A percentile compares a stretch with the other conserved stretches of the same genome.
These are phyloP conservation scores for Sphaerophoria rueppellii DNA, from an alignment of 2,888 invertebrate species.

Conservation along the genomic window DNA sequence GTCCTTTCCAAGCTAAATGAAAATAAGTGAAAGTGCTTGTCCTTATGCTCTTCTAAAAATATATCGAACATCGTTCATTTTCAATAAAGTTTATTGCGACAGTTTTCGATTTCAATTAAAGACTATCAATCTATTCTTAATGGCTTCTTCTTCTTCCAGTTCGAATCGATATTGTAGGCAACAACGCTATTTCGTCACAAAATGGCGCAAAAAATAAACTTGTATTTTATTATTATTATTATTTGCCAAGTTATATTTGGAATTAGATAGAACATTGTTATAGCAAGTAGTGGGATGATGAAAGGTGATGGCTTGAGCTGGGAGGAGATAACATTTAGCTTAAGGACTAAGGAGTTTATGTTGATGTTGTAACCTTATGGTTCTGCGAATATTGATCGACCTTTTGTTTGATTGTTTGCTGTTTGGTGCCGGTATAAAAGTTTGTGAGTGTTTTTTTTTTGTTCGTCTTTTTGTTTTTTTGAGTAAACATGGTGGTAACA, in stretches of 20 bases:
- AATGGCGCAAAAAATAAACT: slow-evolving; percentile 9
- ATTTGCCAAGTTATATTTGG: slow-evolving; percentile 11
- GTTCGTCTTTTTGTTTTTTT: not conserved
- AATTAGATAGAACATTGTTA: not conserved
- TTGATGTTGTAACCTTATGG: not conserved
- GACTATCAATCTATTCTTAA: slow-evolving; percentile 53
- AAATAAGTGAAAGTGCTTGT: slow-evolving; percentile 21
- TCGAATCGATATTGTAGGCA: slow-evolving; percentile 7
- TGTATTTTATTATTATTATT: not conserved
- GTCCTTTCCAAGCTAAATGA: not conserved
- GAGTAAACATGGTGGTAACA: not conserved
- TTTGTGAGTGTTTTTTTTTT: not conserved
- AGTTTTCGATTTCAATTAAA: slow-evolving; percentile 64
- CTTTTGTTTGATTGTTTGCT: slow-evolving; percentile 8
- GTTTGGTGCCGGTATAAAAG: slow-evolving; percentile 11
- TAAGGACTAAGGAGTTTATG: not conserved
- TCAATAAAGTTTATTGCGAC: slow-evolving; percentile 56
- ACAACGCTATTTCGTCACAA: not conserved
- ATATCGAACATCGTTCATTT: slow-evolving; percentile 34
- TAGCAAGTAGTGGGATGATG: not conserved
- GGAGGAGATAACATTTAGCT: not conserved
- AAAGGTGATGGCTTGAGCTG: not conserved
- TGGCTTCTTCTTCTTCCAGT: slow-evolving; percentile 37
- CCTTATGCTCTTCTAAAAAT: not conserved
- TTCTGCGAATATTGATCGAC: slow-evolving; percentile 14